Percentiles rank a stretch among this genome's conserved stretches.
Conservation (phyloP, 2,113 vertebrate species). For the Rhinoptilus africanus region DNA sequence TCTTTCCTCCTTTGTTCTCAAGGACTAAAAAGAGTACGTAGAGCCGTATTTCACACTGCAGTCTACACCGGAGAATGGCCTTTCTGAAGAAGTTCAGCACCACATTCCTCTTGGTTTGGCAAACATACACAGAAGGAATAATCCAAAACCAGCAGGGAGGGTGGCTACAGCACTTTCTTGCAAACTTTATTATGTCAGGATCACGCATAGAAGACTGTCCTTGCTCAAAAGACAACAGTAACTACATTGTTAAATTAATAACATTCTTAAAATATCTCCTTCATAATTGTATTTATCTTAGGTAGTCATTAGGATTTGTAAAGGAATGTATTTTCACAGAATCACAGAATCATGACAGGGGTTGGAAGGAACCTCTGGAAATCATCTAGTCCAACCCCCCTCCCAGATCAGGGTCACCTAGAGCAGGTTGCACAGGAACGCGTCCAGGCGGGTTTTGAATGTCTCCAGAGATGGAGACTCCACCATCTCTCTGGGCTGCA, state of each 20-base stretch:
- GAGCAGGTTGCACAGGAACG: no score
- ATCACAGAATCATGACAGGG: no score
- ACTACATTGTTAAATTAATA: not conserved
- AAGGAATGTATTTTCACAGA: not conserved
- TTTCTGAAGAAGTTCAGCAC: not conserved
- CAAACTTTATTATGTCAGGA: not conserved
- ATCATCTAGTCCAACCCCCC: no score
- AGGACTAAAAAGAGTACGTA: not conserved
- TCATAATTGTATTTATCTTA: not conserved
- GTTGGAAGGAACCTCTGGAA: no score
- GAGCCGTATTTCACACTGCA: not conserved
- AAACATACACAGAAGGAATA: not conserved
- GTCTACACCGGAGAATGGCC: not conserved
- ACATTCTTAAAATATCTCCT: not conserved
- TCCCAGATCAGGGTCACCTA: no score
- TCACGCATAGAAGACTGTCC: not conserved
- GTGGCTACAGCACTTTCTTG: not conserved
- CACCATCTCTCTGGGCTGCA: not conserved
- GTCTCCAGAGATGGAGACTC: no score
- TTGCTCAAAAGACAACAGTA: not conserved
- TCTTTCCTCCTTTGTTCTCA: not conserved
- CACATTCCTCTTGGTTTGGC: not conserved
- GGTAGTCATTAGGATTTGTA: not conserved
- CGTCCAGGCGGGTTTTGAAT: no score
- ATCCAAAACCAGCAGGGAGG: not conserved